Conservation (phyloP, 2,113 vertebrate species). For the Polypterus bichir region DNA sequence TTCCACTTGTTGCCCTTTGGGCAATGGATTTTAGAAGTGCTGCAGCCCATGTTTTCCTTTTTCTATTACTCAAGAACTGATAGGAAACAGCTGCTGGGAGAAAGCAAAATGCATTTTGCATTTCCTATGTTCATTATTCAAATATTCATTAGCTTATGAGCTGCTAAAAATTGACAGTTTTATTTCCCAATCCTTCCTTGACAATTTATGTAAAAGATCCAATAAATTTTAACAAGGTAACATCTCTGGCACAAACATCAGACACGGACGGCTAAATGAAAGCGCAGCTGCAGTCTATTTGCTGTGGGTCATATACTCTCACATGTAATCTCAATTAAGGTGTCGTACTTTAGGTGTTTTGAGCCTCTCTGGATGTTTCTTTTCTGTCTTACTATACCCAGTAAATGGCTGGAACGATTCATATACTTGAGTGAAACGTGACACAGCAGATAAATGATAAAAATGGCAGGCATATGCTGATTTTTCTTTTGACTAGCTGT, state of each 20-base stretch:
- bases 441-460: too few species aligned
- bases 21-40: too few species aligned
- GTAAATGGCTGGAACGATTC: too few species aligned
- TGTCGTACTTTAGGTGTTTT: conserved; percentile 31
- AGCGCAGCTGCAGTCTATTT: conserved; percentile 29
- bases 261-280: conserved; percentile 34
- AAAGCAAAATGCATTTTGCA: conserved; percentile 1
- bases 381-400: too few species aligned
- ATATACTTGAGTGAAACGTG: too few species aligned
- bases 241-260: conserved; percentile 20
- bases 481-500: too few species aligned
- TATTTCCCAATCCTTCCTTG: conserved; percentile 27
- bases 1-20: too few species aligned
- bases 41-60: too few species aligned
- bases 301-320: conserved; percentile 32
- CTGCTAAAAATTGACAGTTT: conserved; percentile 34
- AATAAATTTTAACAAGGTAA: conserved; percentile 33
- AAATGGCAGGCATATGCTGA: too few species aligned
- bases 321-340: conserved; percentile 38
- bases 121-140: conserved; percentile 26
- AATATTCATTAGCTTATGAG: conserved; percentile 42
- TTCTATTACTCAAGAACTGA: too few species aligned
- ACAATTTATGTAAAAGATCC: conserved; percentile 33
- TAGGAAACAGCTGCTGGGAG: not conserved
- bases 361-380: conserved; percentile 4